Percentiles rank a stretch among this genome's conserved stretches.
Evolutionary conservation across 2,888 invertebrate species (phyloP).

Genomic region (Philereme vetulata): DNA sequence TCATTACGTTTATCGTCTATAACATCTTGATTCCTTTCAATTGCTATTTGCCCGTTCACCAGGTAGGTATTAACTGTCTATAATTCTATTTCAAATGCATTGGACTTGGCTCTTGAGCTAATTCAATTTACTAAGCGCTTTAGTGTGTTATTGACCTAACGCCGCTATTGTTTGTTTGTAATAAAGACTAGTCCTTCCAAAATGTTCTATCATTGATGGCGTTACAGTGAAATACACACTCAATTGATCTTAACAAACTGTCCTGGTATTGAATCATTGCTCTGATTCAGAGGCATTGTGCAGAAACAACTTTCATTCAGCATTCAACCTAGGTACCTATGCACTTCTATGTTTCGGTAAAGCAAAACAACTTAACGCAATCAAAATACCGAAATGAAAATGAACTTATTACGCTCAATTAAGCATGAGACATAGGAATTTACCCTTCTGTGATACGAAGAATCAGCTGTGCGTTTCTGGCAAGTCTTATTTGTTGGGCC

Average conservation of each 20-base stretch:
- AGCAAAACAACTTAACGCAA: constrained; percentile 9
- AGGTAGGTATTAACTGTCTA: constrained; percentile 50
- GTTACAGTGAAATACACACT: constrained; percentile 3
- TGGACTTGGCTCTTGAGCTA: constrained; percentile 57
- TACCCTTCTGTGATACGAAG: constrained; percentile 56
- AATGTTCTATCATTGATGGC: constrained; percentile 2
- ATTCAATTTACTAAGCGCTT: constrained; percentile 67
- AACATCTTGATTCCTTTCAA: neutral
- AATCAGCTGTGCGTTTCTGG: constrained; percentile 67
- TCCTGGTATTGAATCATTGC: constrained; percentile 3
- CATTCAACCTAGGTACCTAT: constrained; percentile 19
- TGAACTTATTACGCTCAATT: constrained; percentile 52
- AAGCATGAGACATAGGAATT: constrained; percentile 39
- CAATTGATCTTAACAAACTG: constrained; percentile 9
- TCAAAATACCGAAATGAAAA: constrained; percentile 49
- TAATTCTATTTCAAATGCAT: constrained; percentile 52
- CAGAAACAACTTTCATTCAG: constrained; percentile 26
- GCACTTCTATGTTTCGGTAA: neutral
- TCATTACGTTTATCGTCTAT: too few relatives aligned
- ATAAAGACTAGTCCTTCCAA: constrained; percentile 1
- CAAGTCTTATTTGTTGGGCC: constrained; percentile 32
- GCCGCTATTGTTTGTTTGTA: constrained; percentile 25
- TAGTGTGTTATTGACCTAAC: constrained; percentile 63
- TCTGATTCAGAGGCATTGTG: neutral
- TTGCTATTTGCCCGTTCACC: constrained; percentile 42